Conservation (phyloP, 2,113 vertebrate genomes). For the Symphodus melops region DNA sequence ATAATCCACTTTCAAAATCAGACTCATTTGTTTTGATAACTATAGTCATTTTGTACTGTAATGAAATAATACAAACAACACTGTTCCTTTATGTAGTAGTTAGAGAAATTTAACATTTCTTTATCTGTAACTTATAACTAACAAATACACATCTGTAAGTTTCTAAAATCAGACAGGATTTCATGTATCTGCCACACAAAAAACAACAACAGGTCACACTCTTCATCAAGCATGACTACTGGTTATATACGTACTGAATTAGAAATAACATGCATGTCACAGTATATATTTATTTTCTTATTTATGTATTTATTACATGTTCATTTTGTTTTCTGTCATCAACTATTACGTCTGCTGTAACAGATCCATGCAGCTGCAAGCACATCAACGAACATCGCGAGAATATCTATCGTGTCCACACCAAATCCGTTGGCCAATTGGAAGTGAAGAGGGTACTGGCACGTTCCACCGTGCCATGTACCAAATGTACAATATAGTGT, state of each 20-base stretch:
- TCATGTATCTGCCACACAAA: constrained; percentile 46
- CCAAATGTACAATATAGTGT: constrained; percentile 50
- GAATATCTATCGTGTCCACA: constrained; percentile 34
- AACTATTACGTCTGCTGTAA: constrained; percentile 44
- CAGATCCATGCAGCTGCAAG: constrained; percentile 52
- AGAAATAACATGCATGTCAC: constrained; percentile 60
- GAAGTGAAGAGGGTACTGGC: constrained; percentile 44
- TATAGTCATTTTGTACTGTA: constrained; percentile 68
- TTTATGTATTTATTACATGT: constrained; percentile 78
- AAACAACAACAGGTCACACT: constrained; percentile 16
- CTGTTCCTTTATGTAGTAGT: constrained; percentile 69
- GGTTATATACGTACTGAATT: constrained; percentile 43
- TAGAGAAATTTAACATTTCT: constrained; percentile 64
- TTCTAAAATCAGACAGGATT: constrained; percentile 48
- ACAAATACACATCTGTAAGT: constrained; percentile 62
- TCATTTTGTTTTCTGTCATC: constrained; percentile 49
- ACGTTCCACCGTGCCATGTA: constrained; percentile 44
- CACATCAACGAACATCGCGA: constrained; percentile 40
- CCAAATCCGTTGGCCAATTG: constrained; percentile 11
- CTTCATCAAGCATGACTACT: constrained; percentile 62
- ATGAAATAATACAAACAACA: constrained; percentile 53
- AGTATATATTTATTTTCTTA: constrained; percentile 74
- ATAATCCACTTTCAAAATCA: constrained; percentile 57
- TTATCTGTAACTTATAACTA: constrained; percentile 72
- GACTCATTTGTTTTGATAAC: constrained; percentile 60